These are phyloP conservation scores for Anas flavirostris DNA, from an alignment of 2,797 vertebrate genomes.

Conservation along the genomic window DNA sequence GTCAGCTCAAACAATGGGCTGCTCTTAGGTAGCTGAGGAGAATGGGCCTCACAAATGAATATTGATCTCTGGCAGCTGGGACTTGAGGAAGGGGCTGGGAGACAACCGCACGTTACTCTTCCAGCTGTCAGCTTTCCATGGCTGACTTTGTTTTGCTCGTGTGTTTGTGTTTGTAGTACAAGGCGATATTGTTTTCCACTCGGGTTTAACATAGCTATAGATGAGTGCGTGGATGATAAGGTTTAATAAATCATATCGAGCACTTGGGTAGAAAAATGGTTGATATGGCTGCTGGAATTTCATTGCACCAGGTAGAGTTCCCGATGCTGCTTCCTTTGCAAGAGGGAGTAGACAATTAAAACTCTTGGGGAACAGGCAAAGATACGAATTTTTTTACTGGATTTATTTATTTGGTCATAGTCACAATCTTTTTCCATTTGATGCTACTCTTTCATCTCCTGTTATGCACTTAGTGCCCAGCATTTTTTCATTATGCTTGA, in stretches of 20 bases:
- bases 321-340: background rate
- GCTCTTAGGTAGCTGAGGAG: slow-evolving; percentile 36
- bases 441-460: background rate
- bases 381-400: background rate
- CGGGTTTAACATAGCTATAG: background rate
- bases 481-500: background rate
- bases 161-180: background rate
- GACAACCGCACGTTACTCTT: background rate
- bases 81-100: background rate
- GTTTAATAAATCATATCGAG: background rate
- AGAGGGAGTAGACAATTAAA: background rate
- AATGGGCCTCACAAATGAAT: slow-evolving; percentile 14
- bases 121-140: background rate
- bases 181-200: background rate
- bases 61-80: slow-evolving; percentile 65
- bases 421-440: background rate
- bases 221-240: background rate
- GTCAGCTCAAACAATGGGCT: slow-evolving; percentile 22
- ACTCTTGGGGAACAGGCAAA: background rate
- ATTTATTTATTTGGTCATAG: background rate
- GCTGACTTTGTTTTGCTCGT: background rate
- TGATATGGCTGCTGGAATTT: background rate
- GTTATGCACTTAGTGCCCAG: background rate
- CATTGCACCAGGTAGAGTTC: background rate
- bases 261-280: background rate